A percentile compares a stretch with the other conserved stretches of the same genome.
phyloP scores from a whole-genome alignment of 2,797 vertebrate genomes.

The Lutjanus argentimaculatus region DNA sequence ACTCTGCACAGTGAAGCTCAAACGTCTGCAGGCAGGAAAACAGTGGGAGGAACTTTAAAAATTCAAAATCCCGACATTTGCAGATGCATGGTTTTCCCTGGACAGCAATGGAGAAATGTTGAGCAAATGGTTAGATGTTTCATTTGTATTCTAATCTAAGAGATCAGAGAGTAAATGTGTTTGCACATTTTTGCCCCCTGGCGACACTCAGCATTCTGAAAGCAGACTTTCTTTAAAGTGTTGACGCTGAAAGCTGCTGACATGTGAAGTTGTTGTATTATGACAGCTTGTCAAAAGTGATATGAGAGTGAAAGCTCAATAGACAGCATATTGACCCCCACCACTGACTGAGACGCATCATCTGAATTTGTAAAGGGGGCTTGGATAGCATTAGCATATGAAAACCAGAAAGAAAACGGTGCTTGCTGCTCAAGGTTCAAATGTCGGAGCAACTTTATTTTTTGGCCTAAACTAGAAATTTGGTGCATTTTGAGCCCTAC shows the following conservation, averaged over 20 bases:
- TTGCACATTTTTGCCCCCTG: not conserved
- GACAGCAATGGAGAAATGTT: not conserved
- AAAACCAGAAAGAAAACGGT: not conserved
- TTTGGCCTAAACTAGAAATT: not conserved
- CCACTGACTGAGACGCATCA: constrained; percentile 21
- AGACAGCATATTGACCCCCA: constrained; percentile 33
- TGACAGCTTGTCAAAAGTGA: constrained; percentile 53
- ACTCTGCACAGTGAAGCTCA: no score
- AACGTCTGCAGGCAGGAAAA: no score
- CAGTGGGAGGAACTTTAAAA: no score
- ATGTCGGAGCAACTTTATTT: constrained; percentile 24
- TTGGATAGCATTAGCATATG: constrained; percentile 42
- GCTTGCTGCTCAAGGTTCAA: not conserved
- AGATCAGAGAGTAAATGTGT: constrained; percentile 27
- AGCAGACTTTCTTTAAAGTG: constrained; percentile 11
- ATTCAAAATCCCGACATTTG: not conserved
- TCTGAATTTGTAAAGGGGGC: constrained; percentile 42
- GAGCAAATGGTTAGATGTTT: not conserved
- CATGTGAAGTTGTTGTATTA: constrained; percentile 40
- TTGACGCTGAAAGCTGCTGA: constrained; percentile 38
- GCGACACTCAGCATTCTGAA: not conserved
- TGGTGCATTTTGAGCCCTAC: not conserved
- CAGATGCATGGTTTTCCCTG: not conserved
- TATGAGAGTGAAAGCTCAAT: constrained; percentile 35
- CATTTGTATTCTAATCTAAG: constrained; percentile 17